A percentile compares a stretch with the other conserved stretches of the same genome.
phyloP scores from a whole-genome alignment of 2,113 vertebrate genomes.

The Numenius arquata region DNA sequence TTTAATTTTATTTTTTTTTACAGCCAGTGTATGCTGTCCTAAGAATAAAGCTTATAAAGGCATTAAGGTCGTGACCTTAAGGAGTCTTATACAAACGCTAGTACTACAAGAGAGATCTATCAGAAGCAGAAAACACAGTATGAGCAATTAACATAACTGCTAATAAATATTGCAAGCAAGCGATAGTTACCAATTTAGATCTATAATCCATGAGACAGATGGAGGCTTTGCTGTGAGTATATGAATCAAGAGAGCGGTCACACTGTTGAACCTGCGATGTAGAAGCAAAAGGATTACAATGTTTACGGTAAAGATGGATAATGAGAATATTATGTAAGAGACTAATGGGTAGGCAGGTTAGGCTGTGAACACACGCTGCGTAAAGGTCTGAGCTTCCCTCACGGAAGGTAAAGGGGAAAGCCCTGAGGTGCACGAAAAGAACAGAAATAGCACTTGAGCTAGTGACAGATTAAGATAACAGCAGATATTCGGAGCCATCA shows the following conservation, averaged over 20 bases:
- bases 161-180: constrained; percentile 56
- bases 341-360: not conserved
- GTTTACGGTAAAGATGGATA: constrained; percentile 16
- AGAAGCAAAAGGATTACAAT: constrained; percentile 65
- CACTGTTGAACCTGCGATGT: constrained; percentile 42
- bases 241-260: constrained; percentile 57
- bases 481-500: not conserved
- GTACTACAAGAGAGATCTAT: not conserved
- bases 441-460: not conserved
- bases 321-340: not conserved
- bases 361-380: not conserved
- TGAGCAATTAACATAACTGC: constrained; percentile 1
- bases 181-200: constrained; percentile 66
- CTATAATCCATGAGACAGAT: constrained; percentile 65
- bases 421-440: not conserved
- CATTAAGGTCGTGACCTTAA: not conserved
- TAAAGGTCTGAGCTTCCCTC: not conserved
- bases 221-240: constrained; percentile 57
- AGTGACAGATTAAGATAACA: not conserved
- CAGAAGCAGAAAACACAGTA: constrained; percentile 25
- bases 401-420: not conserved
- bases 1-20: not conserved
- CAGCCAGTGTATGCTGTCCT: not conserved
- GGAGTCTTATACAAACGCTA: not conserved
- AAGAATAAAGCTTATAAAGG: constrained; percentile 36